These are phyloP conservation scores for Actenoides hombroni DNA, from an alignment of 2,113 vertebrate genomes.

Conservation along the genomic window DNA sequence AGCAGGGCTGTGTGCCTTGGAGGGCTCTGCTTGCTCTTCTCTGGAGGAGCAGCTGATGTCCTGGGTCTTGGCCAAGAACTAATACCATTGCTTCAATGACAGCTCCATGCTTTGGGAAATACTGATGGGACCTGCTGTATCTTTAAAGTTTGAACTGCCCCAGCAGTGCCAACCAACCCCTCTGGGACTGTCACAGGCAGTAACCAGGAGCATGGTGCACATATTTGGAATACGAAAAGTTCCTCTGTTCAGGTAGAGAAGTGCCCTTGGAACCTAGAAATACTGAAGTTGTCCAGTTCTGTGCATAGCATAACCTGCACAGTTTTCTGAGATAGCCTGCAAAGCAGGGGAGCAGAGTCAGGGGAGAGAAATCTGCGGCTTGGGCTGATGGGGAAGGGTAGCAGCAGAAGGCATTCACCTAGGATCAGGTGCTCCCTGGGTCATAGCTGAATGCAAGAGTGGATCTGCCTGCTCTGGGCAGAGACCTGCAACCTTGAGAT, in stretches of 20 bases:
- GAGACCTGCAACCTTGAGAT: background rate
- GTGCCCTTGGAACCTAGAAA: background rate
- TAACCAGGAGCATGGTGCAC: background rate
- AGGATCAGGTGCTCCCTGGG: background rate
- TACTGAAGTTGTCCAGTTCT: background rate
- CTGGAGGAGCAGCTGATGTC: background rate
- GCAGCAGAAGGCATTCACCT: background rate
- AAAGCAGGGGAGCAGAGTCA: background rate
- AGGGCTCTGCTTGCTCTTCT: conserved; percentile 15
- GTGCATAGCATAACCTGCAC: background rate
- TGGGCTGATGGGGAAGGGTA: too few species aligned
- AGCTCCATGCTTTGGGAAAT: background rate
- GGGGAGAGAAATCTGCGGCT: background rate
- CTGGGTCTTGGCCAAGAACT: conserved; percentile 25
- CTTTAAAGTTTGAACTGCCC: background rate
- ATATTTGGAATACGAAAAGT: accelerated
- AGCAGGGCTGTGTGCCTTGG: background rate
- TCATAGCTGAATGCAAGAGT: background rate
- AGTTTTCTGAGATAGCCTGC: background rate
- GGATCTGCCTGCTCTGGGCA: background rate
- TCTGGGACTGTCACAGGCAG: background rate
- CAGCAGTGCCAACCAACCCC: background rate
- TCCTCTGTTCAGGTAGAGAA: background rate
- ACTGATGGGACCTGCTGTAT: background rate
- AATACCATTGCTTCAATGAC: background rate